Evolutionary conservation across 2,797 vertebrate genomes (phyloP).

Genomic region (Loriculus beryllinus): DNA sequence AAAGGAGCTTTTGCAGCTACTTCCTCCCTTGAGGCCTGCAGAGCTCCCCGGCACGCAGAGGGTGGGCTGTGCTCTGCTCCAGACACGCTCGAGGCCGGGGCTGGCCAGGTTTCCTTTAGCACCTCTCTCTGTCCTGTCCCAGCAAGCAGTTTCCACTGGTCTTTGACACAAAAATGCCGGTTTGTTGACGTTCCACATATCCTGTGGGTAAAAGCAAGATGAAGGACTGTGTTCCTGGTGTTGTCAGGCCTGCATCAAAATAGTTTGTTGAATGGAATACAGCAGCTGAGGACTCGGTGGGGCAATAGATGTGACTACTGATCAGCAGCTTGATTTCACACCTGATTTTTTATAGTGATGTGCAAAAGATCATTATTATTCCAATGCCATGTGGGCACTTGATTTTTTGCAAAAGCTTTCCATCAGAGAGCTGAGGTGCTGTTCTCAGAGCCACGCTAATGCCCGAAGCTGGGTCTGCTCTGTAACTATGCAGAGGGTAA

Average conservation of each 20-base stretch:
- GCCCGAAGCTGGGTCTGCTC: neutral
- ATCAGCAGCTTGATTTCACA: conserved; percentile 18
- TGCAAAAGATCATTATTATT: neutral
- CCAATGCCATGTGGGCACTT: neutral
- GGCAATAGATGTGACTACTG: neutral
- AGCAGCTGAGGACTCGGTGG: neutral
- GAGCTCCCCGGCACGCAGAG: neutral
- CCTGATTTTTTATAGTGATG: neutral
- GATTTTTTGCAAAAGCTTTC: neutral
- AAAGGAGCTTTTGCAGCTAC: neutral
- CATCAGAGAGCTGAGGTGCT: neutral
- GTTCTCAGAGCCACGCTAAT: neutral
- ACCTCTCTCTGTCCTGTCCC: neutral
- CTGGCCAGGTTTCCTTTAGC: neutral
- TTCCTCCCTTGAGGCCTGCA: neutral
- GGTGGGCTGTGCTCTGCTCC: neutral
- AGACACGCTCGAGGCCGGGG: fast-evolving
- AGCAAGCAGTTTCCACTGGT: neutral
- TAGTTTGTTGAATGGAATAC: neutral
- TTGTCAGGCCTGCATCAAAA: neutral
- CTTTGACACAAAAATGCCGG: neutral
- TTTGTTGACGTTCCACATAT: neutral
- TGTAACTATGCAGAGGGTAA: neutral
- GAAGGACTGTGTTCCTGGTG: neutral
- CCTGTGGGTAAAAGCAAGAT: neutral